phyloP scores from a whole-genome alignment of 1,140 invertebrate species.

The Cataglyphis hispanica region DNA sequence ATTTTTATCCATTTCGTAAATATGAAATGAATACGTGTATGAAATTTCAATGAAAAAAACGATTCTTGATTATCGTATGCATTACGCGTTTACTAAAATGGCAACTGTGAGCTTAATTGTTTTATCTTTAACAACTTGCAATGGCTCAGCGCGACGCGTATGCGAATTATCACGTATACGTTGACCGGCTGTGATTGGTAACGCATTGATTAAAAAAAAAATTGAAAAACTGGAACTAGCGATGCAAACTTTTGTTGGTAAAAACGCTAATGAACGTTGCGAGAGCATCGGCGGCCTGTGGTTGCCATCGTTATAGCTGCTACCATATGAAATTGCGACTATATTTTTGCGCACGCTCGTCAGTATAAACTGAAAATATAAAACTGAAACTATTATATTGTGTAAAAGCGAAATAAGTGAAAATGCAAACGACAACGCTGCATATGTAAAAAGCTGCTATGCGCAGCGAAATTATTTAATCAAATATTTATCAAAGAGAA shows the following conservation, averaged over 20 bases:
- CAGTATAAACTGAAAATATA: conserved; percentile 6
- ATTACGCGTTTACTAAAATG: conserved; percentile 27
- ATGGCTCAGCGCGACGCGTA: neutral
- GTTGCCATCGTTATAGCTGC: conserved; percentile 21
- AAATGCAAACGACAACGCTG: conserved; percentile 51
- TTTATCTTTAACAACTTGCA: conserved; percentile 12
- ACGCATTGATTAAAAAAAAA: conserved; percentile 6
- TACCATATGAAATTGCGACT: conserved; percentile 45
- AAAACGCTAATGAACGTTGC: conserved; percentile 56
- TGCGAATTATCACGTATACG: conserved; percentile 30
- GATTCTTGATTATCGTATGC: neutral
- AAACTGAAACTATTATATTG: conserved; percentile 22
- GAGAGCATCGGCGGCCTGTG: conserved; percentile 30
- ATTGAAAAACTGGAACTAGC: too few relatives aligned
- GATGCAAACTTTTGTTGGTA: conserved; percentile 31
- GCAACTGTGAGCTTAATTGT: conserved; percentile 12
- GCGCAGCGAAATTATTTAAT: conserved; percentile 42
- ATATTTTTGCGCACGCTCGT: conserved; percentile 32
- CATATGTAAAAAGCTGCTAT: conserved; percentile 14
- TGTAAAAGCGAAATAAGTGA: conserved; percentile 47
- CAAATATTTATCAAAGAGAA: conserved; percentile 39
- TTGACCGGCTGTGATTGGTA: conserved; percentile 15
- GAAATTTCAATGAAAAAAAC: neutral
- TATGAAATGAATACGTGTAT: neutral
- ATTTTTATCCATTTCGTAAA: neutral